A percentile compares a stretch with the other conserved stretches of the same genome.
Evolutionary conservation across 2,797 vertebrate species (phyloP).

Genomic region (Spea hammondii): DNA sequence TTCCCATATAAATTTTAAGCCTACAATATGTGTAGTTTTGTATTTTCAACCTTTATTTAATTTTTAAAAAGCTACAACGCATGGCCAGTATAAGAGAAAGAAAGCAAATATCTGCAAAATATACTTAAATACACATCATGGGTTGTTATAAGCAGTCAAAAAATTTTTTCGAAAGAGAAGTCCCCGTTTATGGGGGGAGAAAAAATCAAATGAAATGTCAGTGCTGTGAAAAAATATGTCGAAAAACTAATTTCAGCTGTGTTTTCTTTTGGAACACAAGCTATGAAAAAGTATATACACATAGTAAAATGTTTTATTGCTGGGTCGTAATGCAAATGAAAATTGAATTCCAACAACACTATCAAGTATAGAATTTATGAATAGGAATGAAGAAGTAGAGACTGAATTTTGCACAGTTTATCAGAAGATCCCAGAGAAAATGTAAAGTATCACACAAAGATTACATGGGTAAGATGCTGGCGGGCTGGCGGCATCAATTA

Average conservation of each 20-base stretch:
- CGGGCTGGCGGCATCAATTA: too few relatives aligned
- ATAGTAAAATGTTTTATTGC: constrained; percentile 43
- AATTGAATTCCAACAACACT: constrained; percentile 40
- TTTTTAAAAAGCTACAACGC: background rate
- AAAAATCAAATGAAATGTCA: constrained; percentile 19
- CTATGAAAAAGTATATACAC: constrained; percentile 40
- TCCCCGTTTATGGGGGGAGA: background rate
- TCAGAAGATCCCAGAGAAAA: background rate
- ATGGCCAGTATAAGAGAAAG: background rate
- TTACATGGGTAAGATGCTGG: too few relatives aligned
- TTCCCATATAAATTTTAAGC: too few relatives aligned
- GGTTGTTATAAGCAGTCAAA: background rate
- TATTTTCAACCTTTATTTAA: background rate
- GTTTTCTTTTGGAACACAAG: constrained; percentile 29
- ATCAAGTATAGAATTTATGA: constrained; percentile 46
- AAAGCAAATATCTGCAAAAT: background rate
- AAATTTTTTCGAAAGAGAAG: background rate
- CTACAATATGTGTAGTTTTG: too few relatives aligned
- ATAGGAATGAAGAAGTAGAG: constrained; percentile 31
- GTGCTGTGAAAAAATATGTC: constrained; percentile 15
- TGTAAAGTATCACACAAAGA: too few relatives aligned
- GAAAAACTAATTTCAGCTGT: constrained; percentile 31
- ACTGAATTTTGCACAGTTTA: background rate
- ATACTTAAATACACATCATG: background rate
- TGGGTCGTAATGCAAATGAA: constrained; percentile 43